Conservation (phyloP, 2,113 vertebrate species). For the Hystrix cristata region DNA sequence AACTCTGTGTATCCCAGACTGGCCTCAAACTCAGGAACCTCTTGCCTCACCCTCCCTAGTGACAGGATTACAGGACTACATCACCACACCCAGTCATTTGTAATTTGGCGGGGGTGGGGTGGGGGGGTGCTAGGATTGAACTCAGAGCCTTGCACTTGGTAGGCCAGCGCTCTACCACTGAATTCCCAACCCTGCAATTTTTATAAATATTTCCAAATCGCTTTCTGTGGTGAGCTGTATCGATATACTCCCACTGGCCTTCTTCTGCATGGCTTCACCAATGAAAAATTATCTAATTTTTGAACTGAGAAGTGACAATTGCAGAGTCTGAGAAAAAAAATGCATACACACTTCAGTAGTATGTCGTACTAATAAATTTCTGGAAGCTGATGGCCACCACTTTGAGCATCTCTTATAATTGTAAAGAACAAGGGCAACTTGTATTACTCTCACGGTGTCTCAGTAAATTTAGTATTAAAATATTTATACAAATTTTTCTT, state of each 20-base stretch:
- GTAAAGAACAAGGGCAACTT: not conserved
- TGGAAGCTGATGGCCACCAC: not conserved
- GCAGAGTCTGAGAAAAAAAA: not conserved
- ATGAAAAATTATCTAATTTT: not conserved
- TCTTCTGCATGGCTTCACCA: not conserved
- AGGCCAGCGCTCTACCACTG: too few species aligned
- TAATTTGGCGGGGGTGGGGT: not conserved
- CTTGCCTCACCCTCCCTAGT: not conserved
- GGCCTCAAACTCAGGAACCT: not conserved
- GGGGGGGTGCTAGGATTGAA: too few species aligned
- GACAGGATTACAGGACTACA: not conserved
- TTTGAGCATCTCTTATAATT: not conserved
- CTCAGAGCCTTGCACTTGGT: too few species aligned
- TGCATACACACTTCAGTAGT: not conserved
- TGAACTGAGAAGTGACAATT: not conserved
- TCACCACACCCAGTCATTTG: not conserved
- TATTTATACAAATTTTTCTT: not conserved
- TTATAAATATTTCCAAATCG: conserved; percentile 13
- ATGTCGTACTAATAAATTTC: not conserved
- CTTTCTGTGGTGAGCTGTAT: not conserved
- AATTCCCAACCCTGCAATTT: not conserved
- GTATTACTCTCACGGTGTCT: not conserved
- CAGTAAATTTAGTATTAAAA: not conserved
- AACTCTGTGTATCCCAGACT: not conserved
- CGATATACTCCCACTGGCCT: not conserved